phyloP scores from a whole-genome alignment of 37 sponge, comb jelly and placozoan genomes.

The Cliona cf. orientalis region DNA sequence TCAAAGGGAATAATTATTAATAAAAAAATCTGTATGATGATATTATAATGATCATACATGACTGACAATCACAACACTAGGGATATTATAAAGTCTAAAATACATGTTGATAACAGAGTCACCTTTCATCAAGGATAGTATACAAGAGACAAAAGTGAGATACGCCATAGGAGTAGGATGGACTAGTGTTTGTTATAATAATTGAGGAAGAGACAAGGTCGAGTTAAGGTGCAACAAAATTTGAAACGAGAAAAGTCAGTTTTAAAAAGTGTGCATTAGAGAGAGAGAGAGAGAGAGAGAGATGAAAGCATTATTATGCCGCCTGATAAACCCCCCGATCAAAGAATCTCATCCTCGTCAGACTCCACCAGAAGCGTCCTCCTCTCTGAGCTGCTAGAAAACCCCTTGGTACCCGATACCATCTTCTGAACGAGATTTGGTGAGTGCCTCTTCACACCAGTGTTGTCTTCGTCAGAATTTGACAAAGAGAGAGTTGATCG shows the following conservation, averaged over 20 bases:
- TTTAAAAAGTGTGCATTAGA: too few relatives aligned
- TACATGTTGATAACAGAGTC: background rate
- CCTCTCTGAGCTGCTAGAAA: slow-evolving; percentile 37
- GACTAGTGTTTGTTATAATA: background rate
- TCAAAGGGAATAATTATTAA: too few relatives aligned
- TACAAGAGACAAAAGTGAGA: too few relatives aligned
- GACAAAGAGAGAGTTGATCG: background rate
- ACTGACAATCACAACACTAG: background rate
- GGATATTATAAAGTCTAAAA: background rate
- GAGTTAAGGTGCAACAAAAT: too few relatives aligned
- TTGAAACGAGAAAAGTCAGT: too few relatives aligned
- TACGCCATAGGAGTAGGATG: background rate
- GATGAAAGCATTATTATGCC: too few relatives aligned
- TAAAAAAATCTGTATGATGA: too few relatives aligned
- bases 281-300: too few relatives aligned
- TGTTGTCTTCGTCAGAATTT: slow-evolving; percentile 10
- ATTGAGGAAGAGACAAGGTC: background rate
- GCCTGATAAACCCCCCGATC: background rate
- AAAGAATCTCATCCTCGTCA: slow-evolving; percentile 69
- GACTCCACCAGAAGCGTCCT: slow-evolving; percentile 59
- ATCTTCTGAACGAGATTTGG: background rate
- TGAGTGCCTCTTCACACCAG: background rate
- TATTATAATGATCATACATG: background rate
- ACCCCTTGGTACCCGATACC: background rate
- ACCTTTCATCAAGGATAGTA: too few relatives aligned